phyloP scores from a whole-genome alignment of 2,888 invertebrate species.

The Tenodera sinensis region DNA sequence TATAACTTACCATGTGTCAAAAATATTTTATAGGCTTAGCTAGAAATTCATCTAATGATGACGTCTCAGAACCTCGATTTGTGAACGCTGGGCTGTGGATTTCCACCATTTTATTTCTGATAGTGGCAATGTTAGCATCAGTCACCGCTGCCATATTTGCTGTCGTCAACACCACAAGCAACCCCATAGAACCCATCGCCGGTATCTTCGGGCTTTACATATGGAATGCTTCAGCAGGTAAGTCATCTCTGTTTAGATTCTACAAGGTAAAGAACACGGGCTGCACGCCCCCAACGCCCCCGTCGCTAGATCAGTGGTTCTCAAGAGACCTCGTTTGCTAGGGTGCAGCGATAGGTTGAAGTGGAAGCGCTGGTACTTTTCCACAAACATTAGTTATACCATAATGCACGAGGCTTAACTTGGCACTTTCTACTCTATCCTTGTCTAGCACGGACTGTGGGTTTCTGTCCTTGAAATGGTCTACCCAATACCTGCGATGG shows the following conservation, averaged over 20 bases:
- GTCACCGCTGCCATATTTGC: conserved; percentile 50
- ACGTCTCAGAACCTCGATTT: conserved; percentile 35
- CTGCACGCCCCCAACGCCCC: no score
- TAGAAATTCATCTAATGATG: background rate
- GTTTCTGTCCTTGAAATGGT: no score
- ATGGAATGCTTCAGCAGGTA: conserved; percentile 57
- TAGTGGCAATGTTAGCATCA: conserved; percentile 50
- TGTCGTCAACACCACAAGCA: conserved; percentile 55
- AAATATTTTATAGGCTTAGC: conserved; percentile 29
- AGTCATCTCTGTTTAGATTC: conserved; percentile 31
- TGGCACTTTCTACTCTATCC: no score
- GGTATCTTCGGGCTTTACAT: conserved; percentile 57
- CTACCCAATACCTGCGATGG: no score
- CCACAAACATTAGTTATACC: no score
- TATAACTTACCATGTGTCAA: background rate
- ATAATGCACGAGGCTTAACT: no score
- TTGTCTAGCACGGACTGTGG: no score
- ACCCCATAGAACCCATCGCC: conserved; percentile 56
- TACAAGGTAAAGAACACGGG: no score
- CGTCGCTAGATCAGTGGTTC: no score
- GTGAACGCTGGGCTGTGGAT: conserved; percentile 52
- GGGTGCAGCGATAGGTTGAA: no score
- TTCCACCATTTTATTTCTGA: conserved; percentile 52
- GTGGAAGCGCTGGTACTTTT: no score
- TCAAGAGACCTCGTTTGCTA: no score